Percentiles rank a stretch among this genome's conserved stretches.
phyloP scores from a whole-genome alignment of 2,113 vertebrate species.

The Brachyhypopomus gauderio region DNA sequence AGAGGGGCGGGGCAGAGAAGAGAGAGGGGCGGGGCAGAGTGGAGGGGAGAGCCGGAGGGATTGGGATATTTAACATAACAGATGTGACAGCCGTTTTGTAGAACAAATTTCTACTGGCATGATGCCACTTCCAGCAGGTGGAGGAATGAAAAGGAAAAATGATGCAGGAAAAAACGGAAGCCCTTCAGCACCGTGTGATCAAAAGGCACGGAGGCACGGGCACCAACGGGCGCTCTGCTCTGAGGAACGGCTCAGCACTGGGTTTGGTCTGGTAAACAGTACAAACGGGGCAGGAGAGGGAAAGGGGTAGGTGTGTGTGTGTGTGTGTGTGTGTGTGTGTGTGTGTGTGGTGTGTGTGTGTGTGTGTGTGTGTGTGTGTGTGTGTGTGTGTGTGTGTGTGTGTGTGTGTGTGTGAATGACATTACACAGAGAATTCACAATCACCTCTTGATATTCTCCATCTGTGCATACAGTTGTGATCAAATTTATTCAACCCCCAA shows the following conservation, averaged over 20 bases:
- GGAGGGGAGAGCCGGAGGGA: neutral
- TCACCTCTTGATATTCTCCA: neutral
- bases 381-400: too few relatives aligned
- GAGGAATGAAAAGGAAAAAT: too few relatives aligned
- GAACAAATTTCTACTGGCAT: neutral
- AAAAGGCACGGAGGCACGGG: neutral
- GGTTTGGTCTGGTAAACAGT: neutral
- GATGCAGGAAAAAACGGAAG: neutral
- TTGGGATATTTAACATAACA: constrained; percentile 17
- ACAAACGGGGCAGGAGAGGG: neutral
- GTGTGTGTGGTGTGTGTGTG: neutral
- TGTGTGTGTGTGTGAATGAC: neutral
- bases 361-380: neutral
- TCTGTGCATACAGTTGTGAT: neutral
- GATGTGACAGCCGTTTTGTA: neutral
- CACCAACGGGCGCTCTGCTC: neutral
- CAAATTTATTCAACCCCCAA: too few relatives aligned
- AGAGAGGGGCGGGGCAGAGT: neutral
- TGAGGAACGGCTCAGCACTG: neutral
- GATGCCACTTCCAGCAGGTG: neutral
- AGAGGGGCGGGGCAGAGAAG: neutral
- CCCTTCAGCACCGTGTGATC: neutral
- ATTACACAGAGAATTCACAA: neutral
- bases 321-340: neutral
- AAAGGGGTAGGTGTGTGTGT: too few relatives aligned